These are phyloP conservation scores for Corythornis vintsioides DNA, from an alignment of 2,113 vertebrate species.

Conservation along the genomic window DNA sequence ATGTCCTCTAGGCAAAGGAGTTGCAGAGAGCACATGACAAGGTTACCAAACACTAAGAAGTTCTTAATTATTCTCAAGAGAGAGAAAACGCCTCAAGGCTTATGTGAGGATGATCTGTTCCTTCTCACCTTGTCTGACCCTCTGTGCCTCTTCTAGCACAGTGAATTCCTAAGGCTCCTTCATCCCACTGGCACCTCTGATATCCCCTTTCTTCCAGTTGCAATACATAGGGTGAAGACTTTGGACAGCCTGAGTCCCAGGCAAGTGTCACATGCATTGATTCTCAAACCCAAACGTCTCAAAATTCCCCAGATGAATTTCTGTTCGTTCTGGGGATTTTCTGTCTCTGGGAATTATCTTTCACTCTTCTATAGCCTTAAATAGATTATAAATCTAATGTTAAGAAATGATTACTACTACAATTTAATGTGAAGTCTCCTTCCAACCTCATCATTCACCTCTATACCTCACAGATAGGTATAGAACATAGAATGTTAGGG, in stretches of 20 bases:
- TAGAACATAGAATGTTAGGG: no score
- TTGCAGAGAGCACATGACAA: not conserved
- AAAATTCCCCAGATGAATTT: not conserved
- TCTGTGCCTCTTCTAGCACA: not conserved
- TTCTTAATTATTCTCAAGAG: not conserved
- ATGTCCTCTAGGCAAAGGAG: not conserved
- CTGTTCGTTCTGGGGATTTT: not conserved
- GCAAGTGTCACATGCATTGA: not conserved
- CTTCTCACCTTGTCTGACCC: not conserved
- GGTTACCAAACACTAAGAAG: not conserved
- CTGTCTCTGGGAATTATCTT: not conserved
- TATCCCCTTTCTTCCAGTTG: not conserved
- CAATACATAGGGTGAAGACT: not conserved
- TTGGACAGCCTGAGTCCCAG: not conserved
- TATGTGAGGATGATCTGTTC: not conserved
- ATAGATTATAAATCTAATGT: not conserved
- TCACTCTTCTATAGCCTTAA: not conserved
- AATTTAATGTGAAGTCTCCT: not conserved
- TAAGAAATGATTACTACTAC: not conserved
- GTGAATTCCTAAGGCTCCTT: not conserved
- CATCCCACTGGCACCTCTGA: not conserved
- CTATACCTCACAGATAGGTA: not conserved
- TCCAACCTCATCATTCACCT: not conserved
- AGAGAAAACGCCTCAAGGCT: not conserved
- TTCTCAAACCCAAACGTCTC: not conserved